Evolutionary conservation across 2,797 vertebrate species (phyloP).

Genomic region (Karalla daura): DNA sequence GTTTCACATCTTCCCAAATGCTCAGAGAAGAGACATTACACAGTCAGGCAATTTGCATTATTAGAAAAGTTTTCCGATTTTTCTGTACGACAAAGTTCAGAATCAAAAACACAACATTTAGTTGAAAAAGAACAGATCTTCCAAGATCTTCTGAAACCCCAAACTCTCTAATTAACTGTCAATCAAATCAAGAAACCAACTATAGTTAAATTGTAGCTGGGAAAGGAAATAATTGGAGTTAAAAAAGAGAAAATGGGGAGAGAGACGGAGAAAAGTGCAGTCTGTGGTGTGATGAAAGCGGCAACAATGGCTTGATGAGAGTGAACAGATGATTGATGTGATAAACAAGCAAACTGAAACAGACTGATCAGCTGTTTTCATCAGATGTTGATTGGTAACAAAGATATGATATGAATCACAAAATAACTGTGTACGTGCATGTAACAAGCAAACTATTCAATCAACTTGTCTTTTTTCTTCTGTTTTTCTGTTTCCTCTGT

Average conservation of each 20-base stretch:
- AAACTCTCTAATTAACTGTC: not conserved
- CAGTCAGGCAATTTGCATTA: not conserved
- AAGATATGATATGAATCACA: not conserved
- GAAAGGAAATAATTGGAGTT: not conserved
- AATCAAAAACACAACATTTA: not conserved
- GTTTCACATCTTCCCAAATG: not conserved
- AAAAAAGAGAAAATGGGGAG: not conserved
- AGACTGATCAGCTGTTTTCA: not conserved
- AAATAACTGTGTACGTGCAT: not conserved
- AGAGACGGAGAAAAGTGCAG: not conserved
- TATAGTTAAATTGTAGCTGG: not conserved
- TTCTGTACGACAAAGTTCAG: not conserved
- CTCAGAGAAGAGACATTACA: not conserved
- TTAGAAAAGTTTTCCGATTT: not conserved
- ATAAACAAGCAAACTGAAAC: conserved; percentile 9
- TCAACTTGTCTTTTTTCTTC: not conserved
- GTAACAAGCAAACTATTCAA: too few relatives aligned
- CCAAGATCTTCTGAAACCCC: not conserved
- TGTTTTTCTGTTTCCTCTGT: not conserved
- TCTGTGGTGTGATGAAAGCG: not conserved
- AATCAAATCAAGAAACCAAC: not conserved
- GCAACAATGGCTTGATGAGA: conserved; percentile 12
- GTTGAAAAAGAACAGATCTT: not conserved
- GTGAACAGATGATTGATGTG: conserved; percentile 1
- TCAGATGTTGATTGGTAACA: not conserved